These are phyloP conservation scores for Lasioglossum leucozonium DNA, from an alignment of 2,888 invertebrate species.

Conservation along the genomic window DNA sequence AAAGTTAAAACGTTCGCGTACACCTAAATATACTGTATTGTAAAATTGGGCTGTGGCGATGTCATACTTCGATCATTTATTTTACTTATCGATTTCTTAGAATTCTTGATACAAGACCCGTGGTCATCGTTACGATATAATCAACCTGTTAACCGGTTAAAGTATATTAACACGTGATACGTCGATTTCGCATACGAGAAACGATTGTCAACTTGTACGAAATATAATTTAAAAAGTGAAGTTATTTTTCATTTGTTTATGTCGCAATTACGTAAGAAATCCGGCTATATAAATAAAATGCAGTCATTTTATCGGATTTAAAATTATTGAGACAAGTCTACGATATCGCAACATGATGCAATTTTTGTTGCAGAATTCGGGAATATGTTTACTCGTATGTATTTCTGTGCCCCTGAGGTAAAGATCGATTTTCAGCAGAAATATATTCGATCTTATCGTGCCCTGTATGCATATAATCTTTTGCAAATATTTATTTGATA, in stretches of 20 bases:
- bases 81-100: neutral
- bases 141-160: neutral
- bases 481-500: neutral
- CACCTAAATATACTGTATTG: neutral
- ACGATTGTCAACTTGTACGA: too few species aligned
- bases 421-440: neutral
- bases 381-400: neutral
- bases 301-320: neutral
- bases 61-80: neutral
- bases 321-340: neutral
- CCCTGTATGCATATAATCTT: neutral
- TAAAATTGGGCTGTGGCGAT: neutral
- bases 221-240: too few species aligned
- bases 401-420: neutral
- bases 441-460: neutral
- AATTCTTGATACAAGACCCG: neutral
- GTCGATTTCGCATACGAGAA: too few species aligned
- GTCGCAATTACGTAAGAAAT: too few species aligned
- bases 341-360: neutral
- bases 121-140: neutral
- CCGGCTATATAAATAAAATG: neutral
- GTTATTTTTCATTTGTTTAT: neutral
- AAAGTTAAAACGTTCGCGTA: too few species aligned
- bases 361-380: neutral
- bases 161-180: neutral